phyloP scores from a whole-genome alignment of 2,797 vertebrate genomes.

The Cynopterus sphinx region DNA sequence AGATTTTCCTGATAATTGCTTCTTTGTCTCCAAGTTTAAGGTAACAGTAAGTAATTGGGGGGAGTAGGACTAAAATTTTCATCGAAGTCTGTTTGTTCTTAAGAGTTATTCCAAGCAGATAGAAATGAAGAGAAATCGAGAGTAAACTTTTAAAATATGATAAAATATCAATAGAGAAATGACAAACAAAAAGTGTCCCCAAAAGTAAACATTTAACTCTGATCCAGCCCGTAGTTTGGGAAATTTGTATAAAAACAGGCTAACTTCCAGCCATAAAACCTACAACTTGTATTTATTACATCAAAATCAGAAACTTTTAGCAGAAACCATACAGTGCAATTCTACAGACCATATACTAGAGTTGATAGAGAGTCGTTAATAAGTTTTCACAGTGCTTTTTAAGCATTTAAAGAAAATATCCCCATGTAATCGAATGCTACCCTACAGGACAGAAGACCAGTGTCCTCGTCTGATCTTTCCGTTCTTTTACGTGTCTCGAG shows the following conservation, averaged over 20 bases:
- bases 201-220: constrained; percentile 39
- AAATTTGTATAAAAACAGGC: not conserved
- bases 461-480: not conserved
- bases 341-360: not conserved
- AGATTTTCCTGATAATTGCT: constrained; percentile 18
- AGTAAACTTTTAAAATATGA: constrained; percentile 40
- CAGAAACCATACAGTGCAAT: not conserved
- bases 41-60: not conserved
- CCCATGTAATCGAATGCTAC: not conserved
- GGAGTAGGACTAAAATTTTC: not conserved
- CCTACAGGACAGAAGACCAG: not conserved
- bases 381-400: not conserved
- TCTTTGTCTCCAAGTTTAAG: not conserved
- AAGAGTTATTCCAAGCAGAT: constrained; percentile 1
- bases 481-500: not conserved
- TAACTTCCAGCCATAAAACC: not conserved
- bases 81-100: constrained; percentile 16
- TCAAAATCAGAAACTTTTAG: not conserved
- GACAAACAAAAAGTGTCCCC: not conserved
- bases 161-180: constrained; percentile 14
- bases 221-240: not conserved
- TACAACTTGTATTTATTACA: not conserved
- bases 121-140: constrained; percentile 51
- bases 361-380: not conserved
- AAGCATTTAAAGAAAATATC: not conserved